A percentile compares a stretch with the other conserved stretches of the same genome.
phyloP scores from a whole-genome alignment of 2,888 invertebrate genomes.

The Carterocephalus palaemon region DNA sequence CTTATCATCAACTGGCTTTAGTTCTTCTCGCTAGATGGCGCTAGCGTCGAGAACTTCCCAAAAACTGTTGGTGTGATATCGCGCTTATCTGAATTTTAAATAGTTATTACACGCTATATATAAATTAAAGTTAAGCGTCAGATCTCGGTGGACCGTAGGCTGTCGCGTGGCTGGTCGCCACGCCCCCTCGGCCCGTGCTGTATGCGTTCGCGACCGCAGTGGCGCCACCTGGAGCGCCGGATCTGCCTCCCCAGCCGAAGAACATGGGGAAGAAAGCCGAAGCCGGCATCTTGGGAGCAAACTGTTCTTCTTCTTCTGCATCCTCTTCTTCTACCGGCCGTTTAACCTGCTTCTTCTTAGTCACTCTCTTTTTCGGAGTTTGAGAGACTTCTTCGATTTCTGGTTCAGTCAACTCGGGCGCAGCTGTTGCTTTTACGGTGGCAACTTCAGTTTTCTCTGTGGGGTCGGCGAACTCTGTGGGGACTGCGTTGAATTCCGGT shows the following conservation, averaged over 20 bases:
- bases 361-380: slow-evolving; percentile 50
- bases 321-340: slow-evolving; percentile 60
- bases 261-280: slow-evolving; percentile 84
- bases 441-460: slow-evolving; percentile 55
- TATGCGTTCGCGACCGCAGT: slow-evolving; percentile 86
- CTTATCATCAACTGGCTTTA: slow-evolving; percentile 9
- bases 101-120: not conserved
- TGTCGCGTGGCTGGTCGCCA: slow-evolving; percentile 85
- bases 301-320: slow-evolving; percentile 76
- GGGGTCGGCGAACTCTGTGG: slow-evolving; percentile 50
- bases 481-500: slow-evolving; percentile 32
- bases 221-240: slow-evolving; percentile 77
- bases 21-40: slow-evolving; percentile 28
- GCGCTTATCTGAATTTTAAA: slow-evolving; percentile 10
- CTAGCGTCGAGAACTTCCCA: slow-evolving; percentile 1
- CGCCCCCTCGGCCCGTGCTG: slow-evolving; percentile 84
- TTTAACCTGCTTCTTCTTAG: slow-evolving; percentile 61
- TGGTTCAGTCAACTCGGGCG: slow-evolving; percentile 57
- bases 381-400: slow-evolving; percentile 60
- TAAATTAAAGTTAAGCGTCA: slow-evolving; percentile 37
- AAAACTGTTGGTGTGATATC: slow-evolving; percentile 16
- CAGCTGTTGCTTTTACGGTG: slow-evolving; percentile 50
- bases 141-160: slow-evolving; percentile 82
- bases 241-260: slow-evolving; percentile 71
- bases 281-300: slow-evolving; percentile 63